These are phyloP conservation scores for Hydrozoanthus tunicans DNA, from an alignment of 64 coral and sea anemone genomes.

Conservation along the genomic window DNA sequence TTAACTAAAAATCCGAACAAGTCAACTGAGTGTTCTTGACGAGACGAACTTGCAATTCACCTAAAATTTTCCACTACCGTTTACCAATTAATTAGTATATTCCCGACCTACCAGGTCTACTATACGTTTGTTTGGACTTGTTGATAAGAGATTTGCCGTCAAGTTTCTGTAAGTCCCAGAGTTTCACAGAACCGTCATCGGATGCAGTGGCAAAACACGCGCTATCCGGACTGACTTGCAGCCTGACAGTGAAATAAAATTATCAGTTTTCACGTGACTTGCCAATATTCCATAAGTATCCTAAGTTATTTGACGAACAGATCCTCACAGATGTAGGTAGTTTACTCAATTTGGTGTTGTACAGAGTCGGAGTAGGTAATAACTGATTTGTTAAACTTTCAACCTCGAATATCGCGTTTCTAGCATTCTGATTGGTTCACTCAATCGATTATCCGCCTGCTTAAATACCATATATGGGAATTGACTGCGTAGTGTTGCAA, in stretches of 20 bases:
- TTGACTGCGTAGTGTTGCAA: no score
- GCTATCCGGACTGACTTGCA: conserved; percentile 84
- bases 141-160: conserved; percentile 86
- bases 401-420: no score
- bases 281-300: no score
- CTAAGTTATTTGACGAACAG: not conserved
- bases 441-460: no score
- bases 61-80: not conserved
- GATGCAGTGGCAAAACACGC: conserved; percentile 88
- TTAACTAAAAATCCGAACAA: no score
- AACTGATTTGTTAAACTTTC: no score
- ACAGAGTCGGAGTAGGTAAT: no score
- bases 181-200: conserved; percentile 95
- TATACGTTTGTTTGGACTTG: conserved; percentile 84
- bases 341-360: no score
- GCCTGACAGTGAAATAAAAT: conserved; percentile 10
- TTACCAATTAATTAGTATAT: not conserved
- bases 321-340: not conserved
- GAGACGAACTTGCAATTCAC: no score
- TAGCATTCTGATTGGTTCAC: no score
- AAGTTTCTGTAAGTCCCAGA: conserved; percentile 94
- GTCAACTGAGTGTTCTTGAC: no score
- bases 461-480: no score
- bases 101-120: conserved; percentile 56
- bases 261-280: not conserved